Evolutionary conservation across 2,888 invertebrate genomes (phyloP).

Genomic region (Acrobasis consociella): DNA sequence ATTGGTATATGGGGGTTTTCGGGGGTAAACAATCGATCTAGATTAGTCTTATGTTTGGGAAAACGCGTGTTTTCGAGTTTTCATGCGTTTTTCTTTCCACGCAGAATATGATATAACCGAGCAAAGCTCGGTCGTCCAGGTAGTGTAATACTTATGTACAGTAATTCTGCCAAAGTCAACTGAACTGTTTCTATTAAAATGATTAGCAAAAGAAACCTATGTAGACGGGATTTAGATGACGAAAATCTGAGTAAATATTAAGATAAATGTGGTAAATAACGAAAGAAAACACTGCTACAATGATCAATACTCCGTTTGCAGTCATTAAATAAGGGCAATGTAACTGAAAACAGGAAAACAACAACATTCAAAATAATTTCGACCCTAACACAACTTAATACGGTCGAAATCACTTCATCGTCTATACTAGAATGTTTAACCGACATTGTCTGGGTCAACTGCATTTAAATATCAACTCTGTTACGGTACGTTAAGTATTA

Average conservation of each 20-base stretch:
- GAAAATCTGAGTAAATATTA: constrained; percentile 21
- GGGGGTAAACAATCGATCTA: no score
- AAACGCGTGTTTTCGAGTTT: no score
- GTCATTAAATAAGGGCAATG: constrained; percentile 26
- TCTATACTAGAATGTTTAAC: constrained; percentile 12
- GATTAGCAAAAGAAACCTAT: no score
- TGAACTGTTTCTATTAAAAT: no score
- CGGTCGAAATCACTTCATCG: constrained; percentile 6
- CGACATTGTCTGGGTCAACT: constrained; percentile 27
- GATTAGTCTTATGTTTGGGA: no score
- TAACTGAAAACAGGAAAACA: constrained; percentile 31
- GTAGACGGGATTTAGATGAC: no score
- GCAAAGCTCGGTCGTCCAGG: no score
- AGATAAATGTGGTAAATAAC: neutral
- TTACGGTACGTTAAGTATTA: constrained; percentile 30
- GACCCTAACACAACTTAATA: constrained; percentile 5
- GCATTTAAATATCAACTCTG: constrained; percentile 31
- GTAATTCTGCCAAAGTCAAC: no score
- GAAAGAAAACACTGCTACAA: constrained; percentile 20
- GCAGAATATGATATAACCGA: no score
- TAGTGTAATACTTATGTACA: no score
- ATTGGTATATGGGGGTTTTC: no score
- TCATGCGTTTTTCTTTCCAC: no score
- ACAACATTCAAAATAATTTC: constrained; percentile 1
- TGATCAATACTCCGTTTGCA: constrained; percentile 33